Base-by-base conservation (phyloP, 2,888 invertebrate genomes). In the Marronus borbonicus region DNA sequence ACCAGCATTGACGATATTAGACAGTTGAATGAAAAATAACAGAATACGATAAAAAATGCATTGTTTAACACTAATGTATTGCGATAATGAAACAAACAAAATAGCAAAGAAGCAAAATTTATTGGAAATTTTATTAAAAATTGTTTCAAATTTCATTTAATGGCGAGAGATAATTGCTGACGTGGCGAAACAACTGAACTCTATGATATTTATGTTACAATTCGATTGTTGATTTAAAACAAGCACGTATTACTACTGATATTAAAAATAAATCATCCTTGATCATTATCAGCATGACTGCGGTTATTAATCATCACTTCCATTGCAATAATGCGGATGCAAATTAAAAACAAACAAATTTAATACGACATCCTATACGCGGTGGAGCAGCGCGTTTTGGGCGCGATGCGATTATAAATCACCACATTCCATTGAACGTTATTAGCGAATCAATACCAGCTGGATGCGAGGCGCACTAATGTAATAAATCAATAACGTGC, bases 301-400 rank as follows among this genome's bases (percentile, higher is more conserved):
- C 65, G 44, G 65, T 44, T 66, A 66, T 69, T 69, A 52, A 69
- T 44, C 7, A 49, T 52, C 50, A 28, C 20, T 20, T 5, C 20
- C 4, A 17, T 55, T 55, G 12, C 60, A 60, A 69, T 69, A 52
- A 69, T 69, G 28, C 52, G 28, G 31, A 69, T 52, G 28, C 69
- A 69, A 69, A 69, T 69, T 69, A 69, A 69, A 69, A 69, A 69
- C 69, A 69, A 69, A 69, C 69, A 69, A 55, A 69, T n/a, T 55
- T 55, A 55, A 55, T 55, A 55, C 20, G 20, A 20, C 52, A 4
- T 1, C 17, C 5, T 31, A 31, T 31, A 8, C 55, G 20, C 7
- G 17, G 5, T 44, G n/a, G 17, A 24, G 20, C 55, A 7, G 20
- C 55, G 20, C 55, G 20, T 20, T 55, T 20, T 8, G 7, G 17